Conservation (phyloP, 2,888 invertebrate species). For the Sepiola atlantica region DNA sequence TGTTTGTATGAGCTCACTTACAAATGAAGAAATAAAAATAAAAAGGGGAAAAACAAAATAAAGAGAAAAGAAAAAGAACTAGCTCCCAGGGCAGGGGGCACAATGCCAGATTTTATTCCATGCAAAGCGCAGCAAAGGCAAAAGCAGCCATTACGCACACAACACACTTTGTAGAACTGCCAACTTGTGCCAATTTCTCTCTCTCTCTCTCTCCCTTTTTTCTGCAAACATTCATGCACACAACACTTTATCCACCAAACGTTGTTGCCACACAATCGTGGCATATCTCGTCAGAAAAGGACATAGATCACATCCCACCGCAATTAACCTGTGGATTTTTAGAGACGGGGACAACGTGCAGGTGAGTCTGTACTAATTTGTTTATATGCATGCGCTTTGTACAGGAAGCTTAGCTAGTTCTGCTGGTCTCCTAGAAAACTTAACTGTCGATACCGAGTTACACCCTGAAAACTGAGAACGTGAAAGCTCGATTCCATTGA, state of each 20-base stretch:
- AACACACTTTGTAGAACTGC: constrained; percentile 10
- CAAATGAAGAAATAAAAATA: neutral
- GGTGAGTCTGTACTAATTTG: constrained; percentile 13
- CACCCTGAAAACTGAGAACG: neutral
- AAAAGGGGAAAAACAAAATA: neutral
- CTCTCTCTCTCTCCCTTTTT: neutral
- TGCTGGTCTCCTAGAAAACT: neutral
- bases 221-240: constrained; percentile 32
- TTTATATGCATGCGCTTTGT: constrained; percentile 11
- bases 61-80: constrained; percentile 32
- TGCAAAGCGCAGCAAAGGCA: constrained; percentile 32
- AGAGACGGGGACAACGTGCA: neutral
- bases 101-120: constrained; percentile 32
- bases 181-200: constrained; percentile 32
- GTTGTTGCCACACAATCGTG: neutral
- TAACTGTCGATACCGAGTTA: neutral
- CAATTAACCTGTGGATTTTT: constrained; percentile 32
- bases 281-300: constrained; percentile 19
- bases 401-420: neutral
- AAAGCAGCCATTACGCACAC: constrained; percentile 32
- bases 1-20: constrained; percentile 13
- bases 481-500: neutral
- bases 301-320: constrained; percentile 8
- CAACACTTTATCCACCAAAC: neutral
- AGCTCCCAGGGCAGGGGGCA: constrained; percentile 32